Conservation (phyloP, 2,113 vertebrate species). For the Suricata suricatta region DNA sequence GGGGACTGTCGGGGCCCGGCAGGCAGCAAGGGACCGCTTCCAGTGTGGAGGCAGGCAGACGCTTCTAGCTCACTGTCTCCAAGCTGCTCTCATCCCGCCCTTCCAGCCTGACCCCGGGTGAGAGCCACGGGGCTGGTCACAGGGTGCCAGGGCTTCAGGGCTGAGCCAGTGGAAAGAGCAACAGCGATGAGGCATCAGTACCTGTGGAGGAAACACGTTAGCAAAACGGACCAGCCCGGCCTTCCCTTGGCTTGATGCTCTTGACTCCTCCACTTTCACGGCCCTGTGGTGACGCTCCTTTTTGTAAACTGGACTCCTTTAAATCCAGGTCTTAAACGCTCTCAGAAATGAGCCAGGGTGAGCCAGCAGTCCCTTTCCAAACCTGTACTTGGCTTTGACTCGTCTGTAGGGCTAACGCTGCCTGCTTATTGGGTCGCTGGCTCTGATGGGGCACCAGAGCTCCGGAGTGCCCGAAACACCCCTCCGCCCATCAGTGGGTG, state of each 20-base stretch:
- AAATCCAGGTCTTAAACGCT: neutral
- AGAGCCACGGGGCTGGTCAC: neutral
- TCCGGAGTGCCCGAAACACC: neutral
- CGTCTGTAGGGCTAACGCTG: neutral
- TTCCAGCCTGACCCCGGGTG: neutral
- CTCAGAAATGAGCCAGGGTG: neutral
- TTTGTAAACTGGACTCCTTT: neutral
- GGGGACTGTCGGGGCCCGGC: neutral
- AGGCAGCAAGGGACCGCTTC: neutral
- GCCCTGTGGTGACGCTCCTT: neutral
- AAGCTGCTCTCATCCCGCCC: neutral
- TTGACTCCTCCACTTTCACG: too few relatives aligned
- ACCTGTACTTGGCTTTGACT: neutral
- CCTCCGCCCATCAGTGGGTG: too few relatives aligned
- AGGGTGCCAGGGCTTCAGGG: neutral
- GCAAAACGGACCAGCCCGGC: neutral
- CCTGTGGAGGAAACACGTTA: neutral
- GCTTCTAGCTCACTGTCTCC: neutral
- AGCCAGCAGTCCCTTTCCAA: neutral
- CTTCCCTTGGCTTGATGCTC: neutral
- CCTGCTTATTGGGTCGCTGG: neutral
- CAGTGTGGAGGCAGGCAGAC: fast-evolving
- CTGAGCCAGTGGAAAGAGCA: neutral
- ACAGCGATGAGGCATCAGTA: neutral
- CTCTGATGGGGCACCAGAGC: neutral